These are phyloP conservation scores for Zygogramma bicolorata DNA, from an alignment of 2,888 invertebrate genomes.

Conservation along the genomic window DNA sequence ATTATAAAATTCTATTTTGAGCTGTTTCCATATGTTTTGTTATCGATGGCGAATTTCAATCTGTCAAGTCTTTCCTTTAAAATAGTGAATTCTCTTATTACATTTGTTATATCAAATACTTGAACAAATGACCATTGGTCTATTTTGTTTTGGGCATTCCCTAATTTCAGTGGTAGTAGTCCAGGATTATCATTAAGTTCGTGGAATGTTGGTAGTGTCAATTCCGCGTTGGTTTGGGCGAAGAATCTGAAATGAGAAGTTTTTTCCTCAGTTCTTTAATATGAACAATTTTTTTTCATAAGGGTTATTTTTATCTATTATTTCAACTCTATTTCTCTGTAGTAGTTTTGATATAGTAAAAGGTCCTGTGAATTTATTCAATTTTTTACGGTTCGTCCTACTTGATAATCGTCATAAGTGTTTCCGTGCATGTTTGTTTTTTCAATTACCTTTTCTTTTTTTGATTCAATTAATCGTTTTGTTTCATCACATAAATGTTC, in stretches of 20 bases:
- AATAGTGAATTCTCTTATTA: too few species aligned
- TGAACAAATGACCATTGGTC: too few species aligned
- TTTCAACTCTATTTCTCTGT: conserved; percentile 35
- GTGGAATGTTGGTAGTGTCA: not conserved
- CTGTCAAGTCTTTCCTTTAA: too few species aligned
- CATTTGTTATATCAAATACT: too few species aligned
- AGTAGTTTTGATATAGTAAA: not conserved
- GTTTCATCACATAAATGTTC: conserved; percentile 16
- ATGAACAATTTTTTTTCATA: conserved; percentile 1
- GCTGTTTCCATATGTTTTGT: too few species aligned
- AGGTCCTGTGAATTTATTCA: conserved; percentile 27
- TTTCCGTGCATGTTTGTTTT: conserved; percentile 16
- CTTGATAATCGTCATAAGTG: not conserved
- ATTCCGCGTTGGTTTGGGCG: not conserved
- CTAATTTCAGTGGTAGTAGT: too few species aligned
- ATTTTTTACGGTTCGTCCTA: conserved; percentile 26
- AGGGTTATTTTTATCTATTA: conserved; percentile 19
- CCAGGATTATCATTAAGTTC: too few species aligned
- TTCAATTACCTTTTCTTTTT: conserved; percentile 19
- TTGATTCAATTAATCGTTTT: too few species aligned
- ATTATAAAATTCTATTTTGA: too few species aligned
- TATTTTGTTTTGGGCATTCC: too few species aligned
- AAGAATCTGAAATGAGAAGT: not conserved
- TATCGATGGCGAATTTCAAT: too few species aligned
- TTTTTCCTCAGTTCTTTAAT: not conserved